Base-by-base conservation (phyloP, 2,888 invertebrate genomes). In the Mylabris sibirica region DNA sequence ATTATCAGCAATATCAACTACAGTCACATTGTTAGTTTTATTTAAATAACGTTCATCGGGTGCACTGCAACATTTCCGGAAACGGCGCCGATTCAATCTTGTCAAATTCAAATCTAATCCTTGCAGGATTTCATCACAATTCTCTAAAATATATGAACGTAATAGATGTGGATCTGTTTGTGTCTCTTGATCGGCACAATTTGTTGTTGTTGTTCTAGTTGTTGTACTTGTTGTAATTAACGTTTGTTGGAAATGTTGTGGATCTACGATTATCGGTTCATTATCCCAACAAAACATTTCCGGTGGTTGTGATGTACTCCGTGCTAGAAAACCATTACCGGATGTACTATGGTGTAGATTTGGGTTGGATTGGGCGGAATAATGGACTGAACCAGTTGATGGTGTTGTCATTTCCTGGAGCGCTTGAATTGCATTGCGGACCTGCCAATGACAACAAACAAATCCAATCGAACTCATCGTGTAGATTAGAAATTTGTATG, bases 291-390 rank as follows among this genome's bases (percentile, higher is more conserved):
- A 91, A 84, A 94, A 92, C 73, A 94, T 93, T 78, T 94, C 94
- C 0, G 94, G 93, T 0, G 94, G 94, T 85, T 95, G 94, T 2
- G 94, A 95, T 67, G 92, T 92, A 81, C 93, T 92, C 68, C 94
- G 88, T 1, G 93, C 93, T 64, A 95, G 87, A 71, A 89, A 85
- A 71, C 87, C 88, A 74, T 83, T 83, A 44, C 83, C 80, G 26
- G 75, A 72, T 26, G 66, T 59, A 78, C 81, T 75, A 79, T 82
- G 64, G 86, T 86, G 75, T 65, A 85, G 81, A 78, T 87, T 94
- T 4, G 94, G 94, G 81, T 94, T 94, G 69, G 94, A 94, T 81
- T 92, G 93, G n/a, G 93, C 93, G 12, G 93, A 90, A 80, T 90
- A 90, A 24, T 87, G 81, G 70, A 78, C 77, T 57, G 86, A 78